phyloP scores from a whole-genome alignment of 1,140 invertebrate species.

The Oreohelix idahoensis region DNA sequence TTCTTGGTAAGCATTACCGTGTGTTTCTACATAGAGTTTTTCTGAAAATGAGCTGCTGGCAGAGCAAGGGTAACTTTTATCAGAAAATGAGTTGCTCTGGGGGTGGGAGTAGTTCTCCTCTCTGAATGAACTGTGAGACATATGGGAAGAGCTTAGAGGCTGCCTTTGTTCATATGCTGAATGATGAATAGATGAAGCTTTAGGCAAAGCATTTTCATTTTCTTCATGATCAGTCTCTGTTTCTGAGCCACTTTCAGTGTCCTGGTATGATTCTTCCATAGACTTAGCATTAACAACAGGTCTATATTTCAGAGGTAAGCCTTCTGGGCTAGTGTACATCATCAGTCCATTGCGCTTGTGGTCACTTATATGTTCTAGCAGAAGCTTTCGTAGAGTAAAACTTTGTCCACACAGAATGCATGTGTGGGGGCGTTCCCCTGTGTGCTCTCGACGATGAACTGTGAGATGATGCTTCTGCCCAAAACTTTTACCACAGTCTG shows the following conservation, averaged over 20 bases:
- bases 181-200: not conserved
- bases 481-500: constrained; percentile 43
- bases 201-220: not conserved
- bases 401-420: constrained; percentile 44
- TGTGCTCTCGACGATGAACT: constrained; percentile 39
- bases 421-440: constrained; percentile 34
- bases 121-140: constrained; percentile 2
- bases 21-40: constrained; percentile 15
- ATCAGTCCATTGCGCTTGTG: constrained; percentile 30
- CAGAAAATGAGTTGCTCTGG: constrained; percentile 4
- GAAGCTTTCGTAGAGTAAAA: constrained; percentile 31
- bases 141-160: not conserved
- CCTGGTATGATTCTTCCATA: not conserved
- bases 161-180: not conserved
- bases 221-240: constrained; percentile 35
- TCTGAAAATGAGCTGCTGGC: not conserved
- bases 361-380: constrained; percentile 24
- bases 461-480: constrained; percentile 40
- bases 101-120: not conserved
- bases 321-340: constrained; percentile 21
- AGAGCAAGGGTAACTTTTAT: not conserved
- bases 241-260: constrained; percentile 30
- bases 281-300: not conserved
- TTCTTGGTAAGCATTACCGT: not conserved
- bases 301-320: not conserved